Evolutionary conservation across 2,113 vertebrate species (phyloP).

Genomic region (Cichladusa arquata): DNA sequence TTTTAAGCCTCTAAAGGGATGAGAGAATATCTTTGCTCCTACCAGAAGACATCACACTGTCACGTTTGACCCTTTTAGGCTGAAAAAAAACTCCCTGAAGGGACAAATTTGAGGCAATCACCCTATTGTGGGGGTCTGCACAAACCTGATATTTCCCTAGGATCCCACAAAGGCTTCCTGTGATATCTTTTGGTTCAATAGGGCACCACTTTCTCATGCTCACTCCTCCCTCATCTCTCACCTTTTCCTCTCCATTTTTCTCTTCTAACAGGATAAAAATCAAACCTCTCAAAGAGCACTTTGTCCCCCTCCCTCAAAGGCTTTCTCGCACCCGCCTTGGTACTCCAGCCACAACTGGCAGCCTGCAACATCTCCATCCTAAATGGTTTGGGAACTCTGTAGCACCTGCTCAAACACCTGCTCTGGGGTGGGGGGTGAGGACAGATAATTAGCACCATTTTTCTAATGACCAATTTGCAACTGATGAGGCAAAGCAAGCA

Average conservation of each 20-base stretch:
- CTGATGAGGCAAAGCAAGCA: neutral
- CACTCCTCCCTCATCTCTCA: neutral
- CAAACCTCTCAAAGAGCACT: neutral
- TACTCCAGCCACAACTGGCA: neutral
- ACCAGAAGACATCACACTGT: neutral
- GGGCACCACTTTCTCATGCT: neutral
- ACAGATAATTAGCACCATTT: neutral
- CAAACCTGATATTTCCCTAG: neutral
- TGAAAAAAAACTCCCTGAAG: neutral
- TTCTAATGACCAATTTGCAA: conserved; percentile 1
- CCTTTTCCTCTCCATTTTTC: neutral
- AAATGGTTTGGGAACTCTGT: neutral
- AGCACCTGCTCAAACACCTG: conserved; percentile 1
- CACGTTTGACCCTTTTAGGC: neutral
- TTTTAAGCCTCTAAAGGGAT: neutral
- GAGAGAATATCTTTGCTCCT: neutral
- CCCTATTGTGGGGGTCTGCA: neutral
- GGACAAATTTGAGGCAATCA: neutral
- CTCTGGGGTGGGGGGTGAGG: neutral
- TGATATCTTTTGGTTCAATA: neutral
- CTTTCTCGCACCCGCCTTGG: neutral
- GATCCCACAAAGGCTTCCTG: neutral
- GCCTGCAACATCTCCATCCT: neutral
- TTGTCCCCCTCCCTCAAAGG: neutral
- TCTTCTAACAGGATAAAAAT: neutral